Evolutionary conservation across 1,140 invertebrate species (phyloP), one percentile per base, ranked within the genome.

Genomic region (Leptinotarsa undecemlineata): DNA sequence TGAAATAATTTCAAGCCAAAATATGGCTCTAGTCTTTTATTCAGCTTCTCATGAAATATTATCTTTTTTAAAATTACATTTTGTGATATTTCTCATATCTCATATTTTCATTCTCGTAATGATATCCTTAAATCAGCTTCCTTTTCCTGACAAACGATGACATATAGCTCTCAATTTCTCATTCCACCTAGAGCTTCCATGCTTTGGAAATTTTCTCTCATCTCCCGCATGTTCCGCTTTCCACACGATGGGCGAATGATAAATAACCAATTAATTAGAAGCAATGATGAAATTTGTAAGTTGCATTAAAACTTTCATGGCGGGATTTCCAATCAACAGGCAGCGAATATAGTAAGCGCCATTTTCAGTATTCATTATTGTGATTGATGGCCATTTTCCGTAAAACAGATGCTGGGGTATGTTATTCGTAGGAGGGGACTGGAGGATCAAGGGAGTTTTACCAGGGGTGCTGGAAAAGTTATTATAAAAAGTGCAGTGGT

Each of bases 291-390:
- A 57, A 57, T 6, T 57, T 57, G 15, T 57, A 57, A 57, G 51
- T 57, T 57, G 51, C 2, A 57, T 57, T 57, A 19, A 57, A 57
- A 57, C n/a, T 57, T 57, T 57, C 51, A 57, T 57, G 51, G 51
- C 51, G 51, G n/a, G 51, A 57, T 57, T 57, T 57, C 51, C 51
- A 57, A 57, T 57, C 51, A 57, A 57, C 51, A 57, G 51, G 51
- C 51, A 57, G 4, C 51, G 51, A 57, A n/a, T 57, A 57, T 57
- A 57, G 15, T 57, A 42, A 42, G 4, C 51, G 51, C 51, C 51
- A 57, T 57, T 57, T 19, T 57, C 51, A 0, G n/a, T 17, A 57
- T 57, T 57, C 15, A 57, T 57, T 57, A 57, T 2, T 15, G 51
- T 57, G 51, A 57, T 57, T 57, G 17, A 57, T 57, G 51, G 51